Percentiles rank a stretch among this genome's conserved stretches.
These are phyloP conservation scores for Halictus ligatus DNA, from an alignment of 2,888 invertebrate species.

Conservation along the genomic window DNA sequence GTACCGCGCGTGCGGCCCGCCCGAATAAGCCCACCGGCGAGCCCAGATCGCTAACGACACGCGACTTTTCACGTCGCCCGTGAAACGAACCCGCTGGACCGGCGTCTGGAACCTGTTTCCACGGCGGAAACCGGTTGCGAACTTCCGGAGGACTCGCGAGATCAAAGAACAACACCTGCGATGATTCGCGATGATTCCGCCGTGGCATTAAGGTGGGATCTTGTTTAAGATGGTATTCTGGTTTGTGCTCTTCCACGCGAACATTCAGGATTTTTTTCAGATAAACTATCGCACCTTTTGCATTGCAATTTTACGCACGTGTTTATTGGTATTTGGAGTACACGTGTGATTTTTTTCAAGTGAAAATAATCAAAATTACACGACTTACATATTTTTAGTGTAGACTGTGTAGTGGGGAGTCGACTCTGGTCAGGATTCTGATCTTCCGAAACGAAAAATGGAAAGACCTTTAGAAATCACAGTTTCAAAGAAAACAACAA, in stretches of 20 bases:
- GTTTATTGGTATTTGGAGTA: neutral
- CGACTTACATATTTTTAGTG: no score
- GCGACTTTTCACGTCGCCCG: constrained; percentile 25
- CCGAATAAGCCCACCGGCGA: constrained; percentile 8
- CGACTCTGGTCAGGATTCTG: no score
- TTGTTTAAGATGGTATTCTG: neutral
- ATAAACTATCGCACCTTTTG: neutral
- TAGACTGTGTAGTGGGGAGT: no score
- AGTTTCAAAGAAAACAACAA: no score
- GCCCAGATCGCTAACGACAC: constrained; percentile 22
- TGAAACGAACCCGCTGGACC: neutral
- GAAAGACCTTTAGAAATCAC: no score
- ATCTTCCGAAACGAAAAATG: no score
- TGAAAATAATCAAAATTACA: no score
- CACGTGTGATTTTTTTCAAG: no score
- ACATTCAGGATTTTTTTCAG: neutral
- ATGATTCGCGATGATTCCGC: neutral
- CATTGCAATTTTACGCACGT: no score
- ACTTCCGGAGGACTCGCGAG: neutral
- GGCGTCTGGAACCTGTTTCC: constrained; percentile 6
- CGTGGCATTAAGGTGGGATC: neutral
- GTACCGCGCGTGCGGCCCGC: constrained; percentile 13
- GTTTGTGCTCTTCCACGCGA: neutral
- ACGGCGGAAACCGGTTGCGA: neutral
- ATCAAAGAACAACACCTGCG: neutral